A percentile compares a stretch with the other conserved stretches of the same genome.
phyloP scores from a whole-genome alignment of 1,140 invertebrate genomes.

The Gonatopus flavifemur region DNA sequence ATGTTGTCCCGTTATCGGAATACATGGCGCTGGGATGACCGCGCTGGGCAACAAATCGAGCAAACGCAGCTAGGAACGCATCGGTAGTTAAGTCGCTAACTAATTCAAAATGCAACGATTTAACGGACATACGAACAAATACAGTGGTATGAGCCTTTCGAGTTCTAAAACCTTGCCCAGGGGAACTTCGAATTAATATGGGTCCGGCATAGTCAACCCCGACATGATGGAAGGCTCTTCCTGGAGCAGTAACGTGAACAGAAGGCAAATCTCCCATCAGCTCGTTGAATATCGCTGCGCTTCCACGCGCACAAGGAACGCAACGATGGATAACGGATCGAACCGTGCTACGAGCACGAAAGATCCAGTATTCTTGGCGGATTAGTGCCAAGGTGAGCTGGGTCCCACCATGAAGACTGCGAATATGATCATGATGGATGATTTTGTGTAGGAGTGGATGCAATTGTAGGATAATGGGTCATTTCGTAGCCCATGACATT shows the following conservation, averaged over 20 bases:
- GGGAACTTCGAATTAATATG: neutral
- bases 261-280: conserved; percentile 40
- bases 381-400: conserved; percentile 13
- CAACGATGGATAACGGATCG: conserved; percentile 4
- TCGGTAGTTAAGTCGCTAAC: too few relatives aligned
- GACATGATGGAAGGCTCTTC: conserved; percentile 5
- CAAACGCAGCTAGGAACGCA: too few relatives aligned
- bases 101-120: conserved; percentile 33
- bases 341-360: conserved; percentile 15
- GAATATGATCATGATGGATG: conserved; percentile 33
- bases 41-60: too few relatives aligned
- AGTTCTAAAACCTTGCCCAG: neutral
- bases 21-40: too few relatives aligned
- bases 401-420: conserved; percentile 33
- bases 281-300: conserved; percentile 34
- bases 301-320: conserved; percentile 19
- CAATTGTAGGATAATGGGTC: conserved; percentile 44
- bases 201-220: conserved; percentile 34
- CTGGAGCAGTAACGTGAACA: neutral
- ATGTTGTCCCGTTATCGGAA: too few relatives aligned
- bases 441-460: conserved; percentile 35
- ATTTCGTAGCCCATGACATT: conserved; percentile 34
- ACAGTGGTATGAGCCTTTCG: conserved; percentile 33
- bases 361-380: conserved; percentile 28
- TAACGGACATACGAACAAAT: conserved; percentile 24